Conservation (phyloP, 2,113 vertebrate species). For the Daubentonia madagascariensis region DNA sequence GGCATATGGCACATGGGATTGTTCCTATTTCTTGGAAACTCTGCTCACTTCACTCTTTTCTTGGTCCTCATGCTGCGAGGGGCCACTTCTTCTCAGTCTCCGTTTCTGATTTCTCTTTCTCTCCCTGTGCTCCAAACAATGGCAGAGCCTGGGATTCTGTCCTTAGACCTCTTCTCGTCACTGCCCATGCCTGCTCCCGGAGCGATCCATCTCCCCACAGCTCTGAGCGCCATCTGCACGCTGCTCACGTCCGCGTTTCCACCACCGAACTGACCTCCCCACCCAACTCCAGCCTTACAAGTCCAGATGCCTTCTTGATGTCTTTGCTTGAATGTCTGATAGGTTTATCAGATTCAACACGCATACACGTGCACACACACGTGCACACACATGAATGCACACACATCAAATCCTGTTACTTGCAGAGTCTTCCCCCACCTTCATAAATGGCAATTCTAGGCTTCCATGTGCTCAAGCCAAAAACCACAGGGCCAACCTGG, state of each 20-base stretch:
- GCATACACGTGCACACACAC: accelerated
- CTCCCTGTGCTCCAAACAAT: neutral
- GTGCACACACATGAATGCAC: neutral
- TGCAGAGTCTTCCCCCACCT: neutral
- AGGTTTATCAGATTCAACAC: neutral
- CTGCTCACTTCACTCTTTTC: neutral
- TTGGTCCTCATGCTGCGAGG: neutral
- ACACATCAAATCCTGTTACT: neutral
- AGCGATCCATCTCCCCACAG: neutral
- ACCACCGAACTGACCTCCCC: neutral
- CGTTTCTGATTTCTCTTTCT: neutral
- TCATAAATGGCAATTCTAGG: neutral
- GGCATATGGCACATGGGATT: neutral
- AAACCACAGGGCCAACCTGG: neutral
- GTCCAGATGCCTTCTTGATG: neutral
- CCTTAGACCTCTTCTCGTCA: neutral
- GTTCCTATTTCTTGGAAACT: neutral
- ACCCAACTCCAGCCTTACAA: neutral
- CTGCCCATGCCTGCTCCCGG: neutral
- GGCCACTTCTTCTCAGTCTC: neutral
- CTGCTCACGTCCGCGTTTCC: neutral
- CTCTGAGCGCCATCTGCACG: accelerated
- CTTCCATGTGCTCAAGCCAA: neutral
- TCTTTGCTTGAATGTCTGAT: neutral
- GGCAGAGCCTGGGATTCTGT: neutral